Evolutionary conservation across 1,140 invertebrate species (phyloP), one percentile per base, ranked within the genome.

Genomic region (Drosophila kikkawai): DNA sequence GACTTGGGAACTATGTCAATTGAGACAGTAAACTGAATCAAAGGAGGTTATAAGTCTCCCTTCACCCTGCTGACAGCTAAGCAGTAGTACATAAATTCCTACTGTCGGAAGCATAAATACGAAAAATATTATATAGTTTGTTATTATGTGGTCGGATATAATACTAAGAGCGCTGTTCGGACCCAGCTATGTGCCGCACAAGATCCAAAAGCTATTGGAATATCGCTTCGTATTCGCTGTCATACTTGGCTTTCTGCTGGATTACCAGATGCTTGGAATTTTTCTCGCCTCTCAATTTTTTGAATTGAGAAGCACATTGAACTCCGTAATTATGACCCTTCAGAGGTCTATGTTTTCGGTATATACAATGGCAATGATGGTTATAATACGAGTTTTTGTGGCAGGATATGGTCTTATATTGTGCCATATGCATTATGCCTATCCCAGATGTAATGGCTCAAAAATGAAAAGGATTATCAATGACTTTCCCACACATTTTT

Each of bases 1-100:
- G 50, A 34, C 71, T 50, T 75, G 70, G 48, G 50, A 75, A 75
- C 69, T 75, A 64, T 75, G 71, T 76, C 73, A 75, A 75, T 75
- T 48, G 60, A 56, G 73, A 48, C 57, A 75, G 51, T 50, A 57
- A 63, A 74, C 55, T 51, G 48, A 39, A 32, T 50, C 26, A 73
- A 73, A 51, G 55, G 26, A 59, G 68, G 69, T 26, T 73, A 71
- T 7, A 29, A 48, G 41, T 15, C 45, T 71, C 26, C 42, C 15
- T 4, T 70, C n/a, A 13, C 36, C 19, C 15, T 15, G 51, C 7
- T 37, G 51, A 17, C 63, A 57, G 26, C 42, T 26, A 39, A 57
- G 29, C 15, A 48, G 11, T 36, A 37, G 36, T 36, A 26, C 17
- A 68, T 50, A 70, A 67, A 70, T 67, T 55, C 44, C 39, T 44